Evolutionary conservation across 2,113 vertebrate genomes (phyloP), one percentile per base, ranked within the genome.

Genomic region (Lampris megalopsis): DNA sequence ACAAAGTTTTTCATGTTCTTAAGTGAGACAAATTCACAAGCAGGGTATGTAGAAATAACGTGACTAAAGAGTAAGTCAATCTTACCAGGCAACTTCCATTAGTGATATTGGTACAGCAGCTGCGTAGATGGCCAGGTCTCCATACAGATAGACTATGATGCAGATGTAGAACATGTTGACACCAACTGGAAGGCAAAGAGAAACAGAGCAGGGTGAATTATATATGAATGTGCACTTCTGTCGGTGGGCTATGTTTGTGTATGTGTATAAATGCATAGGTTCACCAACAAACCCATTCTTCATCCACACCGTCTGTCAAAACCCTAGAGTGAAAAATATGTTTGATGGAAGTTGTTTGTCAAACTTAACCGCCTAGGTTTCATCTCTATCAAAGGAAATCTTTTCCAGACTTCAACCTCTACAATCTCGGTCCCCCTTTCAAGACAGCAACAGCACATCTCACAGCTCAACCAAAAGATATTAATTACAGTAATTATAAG

Each of bases 131-230:
- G 98, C 97, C 90, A 99, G 91, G 90, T 99, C 98, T 66, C 98
- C 98, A 0, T 99, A 99, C 86, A 99, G 95, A 86, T 99, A 99
- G 75, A 97, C 86, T 2, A 99, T 99, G 87, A 99, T 95, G 94
- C 98, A 99, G 95, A 99, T 96, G 90, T 99, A 99, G 93, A 99
- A 99, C 93, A 99, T 93, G 84, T 99, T 98, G 89, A 99, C 95
- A 0, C 98, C 98, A 75, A 98, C 98, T 99, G 94, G 6, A 93
- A 74, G 63, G 85, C 65, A 86, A 52, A 79, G 49, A 73, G 1
- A 38, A 1, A 75, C 13, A 35, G 0, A 67, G 35, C 0, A 59
- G 69, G 0, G 63, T 1, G 43, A 45, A 7, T 45, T 45, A 11
- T 40, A 13, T 69, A 4, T 53, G 50, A 53, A 2, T 53, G 11